phyloP scores from a whole-genome alignment of 2,888 invertebrate genomes.

The Boloria selene region DNA sequence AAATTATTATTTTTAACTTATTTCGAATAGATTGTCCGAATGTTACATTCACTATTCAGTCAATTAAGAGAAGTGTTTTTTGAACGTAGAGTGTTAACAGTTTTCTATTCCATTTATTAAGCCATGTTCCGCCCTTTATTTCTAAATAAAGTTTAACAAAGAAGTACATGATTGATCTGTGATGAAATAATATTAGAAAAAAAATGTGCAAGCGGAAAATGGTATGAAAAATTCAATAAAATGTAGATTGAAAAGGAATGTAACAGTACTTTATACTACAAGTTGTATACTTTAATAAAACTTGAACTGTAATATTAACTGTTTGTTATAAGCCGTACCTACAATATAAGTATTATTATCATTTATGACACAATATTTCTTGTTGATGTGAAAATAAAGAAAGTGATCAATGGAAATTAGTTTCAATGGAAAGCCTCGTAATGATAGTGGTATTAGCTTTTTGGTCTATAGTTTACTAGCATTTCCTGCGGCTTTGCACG shows the following conservation, averaged over 20 bases:
- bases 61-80: slow-evolving; percentile 54
- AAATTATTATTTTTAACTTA: slow-evolving; percentile 53
- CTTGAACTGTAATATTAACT: slow-evolving; percentile 67
- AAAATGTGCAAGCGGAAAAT: slow-evolving; percentile 59
- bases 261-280: slow-evolving; percentile 35
- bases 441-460: no score
- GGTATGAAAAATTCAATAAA: slow-evolving; percentile 56
- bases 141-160: slow-evolving; percentile 60
- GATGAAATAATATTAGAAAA: slow-evolving; percentile 73
- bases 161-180: slow-evolving; percentile 79
- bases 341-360: slow-evolving; percentile 77
- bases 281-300: slow-evolving; percentile 59
- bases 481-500: no score
- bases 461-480: no score
- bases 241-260: slow-evolving; percentile 30
- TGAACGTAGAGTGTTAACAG: slow-evolving; percentile 48
- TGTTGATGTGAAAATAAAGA: slow-evolving; percentile 77
- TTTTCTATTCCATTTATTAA: slow-evolving; percentile 52
- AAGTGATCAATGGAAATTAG: slow-evolving; percentile 63
- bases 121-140: slow-evolving; percentile 62
- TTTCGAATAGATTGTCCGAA: slow-evolving; percentile 30
- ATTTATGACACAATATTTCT: slow-evolving; percentile 76
- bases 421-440: not conserved
- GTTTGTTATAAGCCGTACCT: slow-evolving; percentile 72
- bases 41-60: slow-evolving; percentile 40